phyloP scores from a whole-genome alignment of 1,140 invertebrate genomes.

The Venturia canescens region DNA sequence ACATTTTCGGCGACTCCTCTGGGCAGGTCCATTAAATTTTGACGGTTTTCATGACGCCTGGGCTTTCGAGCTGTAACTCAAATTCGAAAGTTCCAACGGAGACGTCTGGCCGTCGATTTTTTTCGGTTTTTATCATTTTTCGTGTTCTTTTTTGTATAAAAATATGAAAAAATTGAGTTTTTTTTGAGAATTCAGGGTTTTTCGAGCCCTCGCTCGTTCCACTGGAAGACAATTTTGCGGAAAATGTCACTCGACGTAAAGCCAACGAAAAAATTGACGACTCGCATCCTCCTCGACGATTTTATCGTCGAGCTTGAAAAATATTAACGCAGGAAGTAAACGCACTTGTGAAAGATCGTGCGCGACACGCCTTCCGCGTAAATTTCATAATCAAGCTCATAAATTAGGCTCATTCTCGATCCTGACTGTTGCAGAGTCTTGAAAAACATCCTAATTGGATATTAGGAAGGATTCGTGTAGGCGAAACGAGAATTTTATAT shows the following conservation, averaged over 20 bases:
- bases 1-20: not conserved
- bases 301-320: not conserved
- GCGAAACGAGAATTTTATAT: too few relatives aligned
- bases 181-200: too few relatives aligned
- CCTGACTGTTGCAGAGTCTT: too few relatives aligned
- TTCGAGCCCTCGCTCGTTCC: too few relatives aligned
- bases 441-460: too few relatives aligned
- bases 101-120: too few relatives aligned
- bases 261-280: not conserved
- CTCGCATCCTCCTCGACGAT: not conserved
- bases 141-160: too few relatives aligned
- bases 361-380: not conserved
- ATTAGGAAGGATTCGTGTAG: too few relatives aligned
- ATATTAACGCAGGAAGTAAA: not conserved
- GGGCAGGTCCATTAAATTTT: not conserved
- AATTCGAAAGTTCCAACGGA: too few relatives aligned
- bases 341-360: not conserved
- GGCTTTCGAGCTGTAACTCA: not conserved
- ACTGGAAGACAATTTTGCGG: too few relatives aligned
- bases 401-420: conserved; percentile 5
- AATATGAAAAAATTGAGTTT: too few relatives aligned
- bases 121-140: too few relatives aligned
- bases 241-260: not conserved
- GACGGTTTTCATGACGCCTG: not conserved
- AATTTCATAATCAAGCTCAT: not conserved